Percentiles rank a stretch among this genome's conserved stretches.
phyloP scores from a whole-genome alignment of 2,113 vertebrate genomes.

The Syngnathus scovelli region DNA sequence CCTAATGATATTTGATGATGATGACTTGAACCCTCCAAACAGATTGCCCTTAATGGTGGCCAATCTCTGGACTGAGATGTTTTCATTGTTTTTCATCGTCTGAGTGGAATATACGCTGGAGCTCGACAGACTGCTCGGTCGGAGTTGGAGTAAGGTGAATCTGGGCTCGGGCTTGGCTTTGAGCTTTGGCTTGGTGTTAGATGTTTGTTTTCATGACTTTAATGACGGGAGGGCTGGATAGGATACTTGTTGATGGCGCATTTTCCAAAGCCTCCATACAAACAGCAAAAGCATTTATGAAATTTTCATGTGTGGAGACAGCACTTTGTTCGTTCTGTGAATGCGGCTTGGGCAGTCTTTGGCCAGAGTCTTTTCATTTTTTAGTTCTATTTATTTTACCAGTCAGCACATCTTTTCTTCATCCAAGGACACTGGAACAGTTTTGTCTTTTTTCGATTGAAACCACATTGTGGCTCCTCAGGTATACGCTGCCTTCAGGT shows the following conservation, averaged over 20 bases:
- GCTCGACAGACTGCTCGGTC: too few species aligned
- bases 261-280: background rate
- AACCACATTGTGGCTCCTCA: background rate
- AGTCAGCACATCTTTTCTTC: background rate
- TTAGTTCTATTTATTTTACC: background rate
- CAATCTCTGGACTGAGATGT: background rate
- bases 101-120: too few species aligned
- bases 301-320: background rate
- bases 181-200: too few species aligned
- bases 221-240: too few species aligned
- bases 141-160: too few species aligned
- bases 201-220: too few species aligned
- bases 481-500: conserved; percentile 7
- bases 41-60: background rate
- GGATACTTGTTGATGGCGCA: too few species aligned
- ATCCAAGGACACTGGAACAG: background rate
- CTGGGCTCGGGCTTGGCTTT: too few species aligned
- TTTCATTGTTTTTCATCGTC: too few species aligned
- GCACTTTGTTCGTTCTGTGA: background rate
- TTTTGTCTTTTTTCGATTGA: background rate
- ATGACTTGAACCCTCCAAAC: conserved; percentile 4
- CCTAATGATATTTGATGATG: conserved; percentile 16
- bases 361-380: background rate
- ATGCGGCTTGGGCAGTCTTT: background rate
- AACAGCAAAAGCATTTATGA: background rate